Base-by-base conservation (phyloP, 2,888 invertebrate genomes). In the Mesopsocus fuscifrons region DNA sequence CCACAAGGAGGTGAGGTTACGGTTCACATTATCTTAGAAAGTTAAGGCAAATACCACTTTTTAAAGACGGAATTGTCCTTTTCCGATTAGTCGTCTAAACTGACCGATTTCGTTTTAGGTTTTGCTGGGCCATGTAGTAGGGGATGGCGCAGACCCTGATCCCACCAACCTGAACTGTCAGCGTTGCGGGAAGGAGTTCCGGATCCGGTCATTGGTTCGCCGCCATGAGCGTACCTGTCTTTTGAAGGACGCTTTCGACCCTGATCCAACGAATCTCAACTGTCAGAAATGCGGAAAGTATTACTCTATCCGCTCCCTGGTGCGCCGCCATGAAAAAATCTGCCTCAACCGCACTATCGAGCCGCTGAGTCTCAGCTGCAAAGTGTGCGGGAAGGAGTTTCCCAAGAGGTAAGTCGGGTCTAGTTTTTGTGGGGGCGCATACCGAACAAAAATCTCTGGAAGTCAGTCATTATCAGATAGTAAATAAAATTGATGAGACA, bases 1-100 rank as follows among this genome's bases (percentile, higher is more conserved):
- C 23, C 68, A 69, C 48, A 53, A 58, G 31, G 56, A 38, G 20
- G n/a, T n/a, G n/a, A n/a, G n/a, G n/a, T n/a, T n/a, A n/a, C n/a
- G n/a, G n/a, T n/a, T n/a, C n/a, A n/a, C n/a, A n/a, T n/a, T n/a
- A n/a, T n/a, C n/a, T n/a, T n/a, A n/a, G n/a, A n/a, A n/a, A n/a
- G n/a, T n/a, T n/a, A n/a, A n/a, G n/a, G n/a, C n/a, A n/a, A n/a
- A n/a, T n/a, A n/a, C n/a, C n/a, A n/a, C n/a, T n/a, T n/a, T n/a
- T n/a, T n/a, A n/a, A n/a, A n/a, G n/a, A n/a, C n/a, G n/a, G n/a
- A n/a, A n/a, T n/a, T n/a, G n/a, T n/a, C n/a, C n/a, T n/a, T n/a
- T n/a, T n/a, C n/a, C n/a, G n/a, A n/a, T n/a, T n/a, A n/a, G n/a
- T n/a, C n/a, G n/a, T n/a, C n/a, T n/a, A n/a, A n/a, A n/a, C n/a